Conservation (phyloP, 2,888 invertebrate species). For the Caenorhabditis angaria region DNA sequence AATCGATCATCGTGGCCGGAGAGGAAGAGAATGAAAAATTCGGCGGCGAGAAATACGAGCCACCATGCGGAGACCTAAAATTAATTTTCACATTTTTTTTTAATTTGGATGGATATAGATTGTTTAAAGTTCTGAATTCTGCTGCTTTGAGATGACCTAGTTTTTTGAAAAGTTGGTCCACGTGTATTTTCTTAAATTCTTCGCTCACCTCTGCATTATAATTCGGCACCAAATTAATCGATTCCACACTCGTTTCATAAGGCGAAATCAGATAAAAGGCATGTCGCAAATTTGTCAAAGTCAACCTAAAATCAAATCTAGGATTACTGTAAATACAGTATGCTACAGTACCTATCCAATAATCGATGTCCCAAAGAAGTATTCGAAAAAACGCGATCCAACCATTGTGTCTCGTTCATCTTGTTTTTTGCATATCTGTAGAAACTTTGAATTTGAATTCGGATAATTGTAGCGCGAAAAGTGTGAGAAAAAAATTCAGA, state of each 20-base stretch:
- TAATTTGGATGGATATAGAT: too few relatives aligned
- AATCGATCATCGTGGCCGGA: constrained; percentile 65
- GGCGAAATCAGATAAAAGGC: constrained; percentile 70
- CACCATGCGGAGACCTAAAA: constrained; percentile 68
- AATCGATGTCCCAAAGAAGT: constrained; percentile 68
- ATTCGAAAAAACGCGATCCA: constrained; percentile 66
- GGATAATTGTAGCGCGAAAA: too few relatives aligned
- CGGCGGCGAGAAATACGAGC: constrained; percentile 58
- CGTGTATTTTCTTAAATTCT: too few relatives aligned
- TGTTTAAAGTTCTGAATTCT: too few relatives aligned
- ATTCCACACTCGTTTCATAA: constrained; percentile 62
- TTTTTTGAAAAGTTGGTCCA: too few relatives aligned
- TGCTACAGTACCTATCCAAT: constrained; percentile 25
- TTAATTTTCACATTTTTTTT: too few relatives aligned
- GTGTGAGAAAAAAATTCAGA: too few relatives aligned
- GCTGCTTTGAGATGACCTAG: too few relatives aligned
- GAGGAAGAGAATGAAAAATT: constrained; percentile 51
- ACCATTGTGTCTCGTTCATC: constrained; percentile 43
- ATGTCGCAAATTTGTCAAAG: constrained; percentile 65
- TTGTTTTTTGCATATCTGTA: too few relatives aligned
- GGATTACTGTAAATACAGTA: background rate
- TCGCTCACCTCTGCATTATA: constrained; percentile 67
- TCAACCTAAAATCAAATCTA: constrained; percentile 37
- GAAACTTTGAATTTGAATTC: too few relatives aligned
- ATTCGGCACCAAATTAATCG: constrained; percentile 67